Evolutionary conservation across 2,888 invertebrate genomes (phyloP), one percentile per base, ranked within the genome.

Genomic region (Trimorus sp.): DNA sequence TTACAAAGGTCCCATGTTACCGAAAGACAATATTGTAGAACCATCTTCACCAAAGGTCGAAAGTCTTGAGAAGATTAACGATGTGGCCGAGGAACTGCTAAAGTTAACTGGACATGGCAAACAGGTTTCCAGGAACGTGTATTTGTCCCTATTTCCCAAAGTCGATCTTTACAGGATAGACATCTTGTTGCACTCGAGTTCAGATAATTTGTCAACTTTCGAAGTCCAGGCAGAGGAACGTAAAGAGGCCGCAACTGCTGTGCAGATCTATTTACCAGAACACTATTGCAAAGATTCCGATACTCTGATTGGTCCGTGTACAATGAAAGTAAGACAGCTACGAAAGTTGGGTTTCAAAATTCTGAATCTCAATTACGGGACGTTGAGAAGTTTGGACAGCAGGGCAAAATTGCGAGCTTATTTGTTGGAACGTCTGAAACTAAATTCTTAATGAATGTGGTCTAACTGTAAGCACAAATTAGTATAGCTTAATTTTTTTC

Each of bases 201-300:
- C 92, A 1, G 87, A 92, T 26, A 90, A 89, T 4, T 91, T 89
- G 70, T 90, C 92, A 1, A 84, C 84, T 11, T 79, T 86, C 48
- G 63, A 75, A 12, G 58, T 87, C 38, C 56, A 81, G 56, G 8
- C 7, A 9, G n/a, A 63, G 53, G 60, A 53, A 45, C n/a, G 36
- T 38, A 92, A 89, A 66, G 93, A 93, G 65, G 4, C 26, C 26
- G 93, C 92, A 85, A 92, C 93, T 54, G 95, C 94, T 0, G 85
- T 95, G 48, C 89, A 95, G 68, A 93, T 95, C 73, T 93, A 94
- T 88, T 90, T 94, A 69, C 95, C 95, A 0, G 95, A 95, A 83
- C 94, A 95, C 89, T 95, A 93, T 89, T 94, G 94, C 88, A 92
- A 93, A 53, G 93, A 93, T 78, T 93, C 93, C 53, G 90, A 92